Conservation (phyloP, 2,113 vertebrate species). For the Clupea harengus region DNA sequence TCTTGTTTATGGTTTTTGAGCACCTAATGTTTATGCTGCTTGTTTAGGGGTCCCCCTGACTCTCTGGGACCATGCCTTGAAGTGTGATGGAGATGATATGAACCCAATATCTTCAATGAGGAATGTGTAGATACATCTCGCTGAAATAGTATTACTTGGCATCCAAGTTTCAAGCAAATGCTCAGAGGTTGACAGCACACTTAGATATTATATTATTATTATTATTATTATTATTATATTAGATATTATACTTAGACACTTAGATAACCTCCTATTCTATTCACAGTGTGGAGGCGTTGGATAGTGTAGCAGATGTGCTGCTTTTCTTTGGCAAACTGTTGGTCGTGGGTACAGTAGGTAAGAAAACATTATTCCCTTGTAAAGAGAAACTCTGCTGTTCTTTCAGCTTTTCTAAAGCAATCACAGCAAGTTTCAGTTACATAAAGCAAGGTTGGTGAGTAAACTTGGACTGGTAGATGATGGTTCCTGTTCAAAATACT, state of each 20-base stretch:
- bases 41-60: neutral
- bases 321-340: conserved; percentile 72
- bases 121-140: neutral
- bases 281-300: conserved; percentile 70
- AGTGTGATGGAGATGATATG: neutral
- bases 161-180: neutral
- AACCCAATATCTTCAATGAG: neutral
- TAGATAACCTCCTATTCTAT: neutral
- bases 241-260: no score
- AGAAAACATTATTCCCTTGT: conserved; percentile 6
- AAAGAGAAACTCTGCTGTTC: neutral
- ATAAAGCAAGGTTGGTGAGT: no score
- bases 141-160: neutral
- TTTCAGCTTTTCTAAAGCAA: neutral
- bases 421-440: neutral
- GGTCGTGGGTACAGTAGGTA: conserved; percentile 71
- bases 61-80: neutral
- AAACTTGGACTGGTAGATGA: neutral
- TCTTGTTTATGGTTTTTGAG: neutral
- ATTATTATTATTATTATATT: no score
- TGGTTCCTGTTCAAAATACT: no score
- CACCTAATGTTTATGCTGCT: neutral
- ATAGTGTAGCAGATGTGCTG: conserved; percentile 72
- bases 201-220: no score
- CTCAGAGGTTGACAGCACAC: neutral